Conservation (phyloP, 1,140 invertebrate genomes). For the Ceratitis capitata region DNA sequence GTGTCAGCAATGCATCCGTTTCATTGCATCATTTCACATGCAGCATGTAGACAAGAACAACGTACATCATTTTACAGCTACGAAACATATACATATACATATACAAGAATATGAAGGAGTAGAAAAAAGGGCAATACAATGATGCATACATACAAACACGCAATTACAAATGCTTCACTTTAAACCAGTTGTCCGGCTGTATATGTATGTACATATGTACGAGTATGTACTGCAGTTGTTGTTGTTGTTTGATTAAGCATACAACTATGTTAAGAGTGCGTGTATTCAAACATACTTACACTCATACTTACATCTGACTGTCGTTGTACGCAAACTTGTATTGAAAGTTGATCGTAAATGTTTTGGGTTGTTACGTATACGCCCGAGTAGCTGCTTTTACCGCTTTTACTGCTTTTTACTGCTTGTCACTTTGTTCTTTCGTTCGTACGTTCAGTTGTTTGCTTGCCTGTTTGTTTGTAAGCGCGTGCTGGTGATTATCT, state of each 20-base stretch:
- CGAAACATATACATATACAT: not conserved
- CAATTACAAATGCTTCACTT: not conserved
- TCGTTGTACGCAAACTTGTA: not conserved
- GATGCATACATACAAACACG: not conserved
- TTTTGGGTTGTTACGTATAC: conserved; percentile 26
- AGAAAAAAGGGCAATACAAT: not conserved
- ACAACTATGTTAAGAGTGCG: not conserved
- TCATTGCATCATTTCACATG: not conserved
- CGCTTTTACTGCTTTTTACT: not conserved
- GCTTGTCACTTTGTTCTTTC: too few species aligned
- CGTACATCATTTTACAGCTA: not conserved
- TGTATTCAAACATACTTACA: not conserved
- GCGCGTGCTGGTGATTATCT: not conserved
- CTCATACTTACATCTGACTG: not conserved
- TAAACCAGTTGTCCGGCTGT: not conserved
- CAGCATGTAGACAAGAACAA: not conserved
- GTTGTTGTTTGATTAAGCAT: not conserved
- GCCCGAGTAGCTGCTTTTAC: not conserved
- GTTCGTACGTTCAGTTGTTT: too few species aligned
- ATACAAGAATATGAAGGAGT: not conserved
- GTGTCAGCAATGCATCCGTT: conserved; percentile 36
- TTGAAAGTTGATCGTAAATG: not conserved
- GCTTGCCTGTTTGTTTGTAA: too few species aligned
- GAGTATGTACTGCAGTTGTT: not conserved
- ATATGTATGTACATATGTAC: too few species aligned